These are phyloP conservation scores for Dipus sagitta DNA, from an alignment of 2,797 vertebrate genomes.

Conservation along the genomic window DNA sequence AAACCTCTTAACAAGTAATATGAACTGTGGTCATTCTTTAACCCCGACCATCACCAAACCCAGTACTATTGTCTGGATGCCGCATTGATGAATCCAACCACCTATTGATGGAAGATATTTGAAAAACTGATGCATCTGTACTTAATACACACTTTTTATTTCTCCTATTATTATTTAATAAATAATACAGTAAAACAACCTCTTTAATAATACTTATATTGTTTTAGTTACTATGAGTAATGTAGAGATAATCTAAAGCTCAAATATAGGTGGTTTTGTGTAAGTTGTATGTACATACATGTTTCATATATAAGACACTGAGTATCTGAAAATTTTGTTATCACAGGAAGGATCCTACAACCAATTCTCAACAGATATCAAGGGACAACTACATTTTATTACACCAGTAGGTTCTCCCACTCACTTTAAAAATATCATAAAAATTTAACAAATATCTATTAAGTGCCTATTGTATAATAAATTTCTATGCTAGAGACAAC, in stretches of 20 bases:
- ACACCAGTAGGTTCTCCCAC: neutral
- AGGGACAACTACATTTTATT: neutral
- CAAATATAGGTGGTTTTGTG: neutral
- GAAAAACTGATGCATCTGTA: neutral
- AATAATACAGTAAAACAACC: neutral
- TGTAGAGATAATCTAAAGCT: neutral
- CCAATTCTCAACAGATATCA: neutral
- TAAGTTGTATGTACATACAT: neutral
- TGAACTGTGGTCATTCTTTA: neutral
- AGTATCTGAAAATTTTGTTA: neutral
- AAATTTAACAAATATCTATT: neutral
- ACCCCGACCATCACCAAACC: neutral
- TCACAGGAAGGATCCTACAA: neutral
- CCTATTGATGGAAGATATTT: neutral
- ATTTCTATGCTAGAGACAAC: neutral
- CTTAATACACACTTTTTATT: neutral
- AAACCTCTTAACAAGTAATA: neutral
- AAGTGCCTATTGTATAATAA: neutral
- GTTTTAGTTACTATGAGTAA: neutral
- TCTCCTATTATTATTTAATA: neutral
- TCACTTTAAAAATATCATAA: neutral
- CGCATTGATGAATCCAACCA: neutral
- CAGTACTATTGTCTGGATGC: neutral
- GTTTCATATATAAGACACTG: neutral
- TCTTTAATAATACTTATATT: neutral